Base-by-base conservation (phyloP, 2,113 vertebrate species). In the Myotis yumanensis region DNA sequence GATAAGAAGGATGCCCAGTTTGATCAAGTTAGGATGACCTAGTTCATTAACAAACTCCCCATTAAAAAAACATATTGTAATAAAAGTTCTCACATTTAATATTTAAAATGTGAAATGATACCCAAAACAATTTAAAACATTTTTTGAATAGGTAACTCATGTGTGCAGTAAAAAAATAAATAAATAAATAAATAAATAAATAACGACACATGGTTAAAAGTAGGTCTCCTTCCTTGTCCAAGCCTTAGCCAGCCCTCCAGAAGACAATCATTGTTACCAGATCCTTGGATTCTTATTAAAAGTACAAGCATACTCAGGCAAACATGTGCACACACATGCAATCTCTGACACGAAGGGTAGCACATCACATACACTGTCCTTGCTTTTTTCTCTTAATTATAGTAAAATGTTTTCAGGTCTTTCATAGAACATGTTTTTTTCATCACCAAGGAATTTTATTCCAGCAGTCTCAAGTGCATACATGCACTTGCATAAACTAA, bases 21-120 rank as follows among this genome's bases (percentile, higher is more conserved):
- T 89, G 57, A 86, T 68, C 14, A 92, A 79, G 57, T 79, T 16
- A 80, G 54, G 79, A 89, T 69, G 51, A 54, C 7, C 35, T 57
- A 87, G 12, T 51, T 96, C 35, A 79, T 76, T 83, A 95, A 72
- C 30, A 59, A 93, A 91, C 37, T 64, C 28, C 5, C 52, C 17
- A 94, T 80, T 83, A 88, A 77, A 69, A 77, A 77, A 40, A 95
- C 71, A 68, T 82, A 28, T 11, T 16, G 25, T 43, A 89, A 83
- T 84, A 5, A 59, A 94, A 86, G 25, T 52, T 86, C 43, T 62
- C 72, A 96, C n/a, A 81, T 80, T 64, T 72, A 89, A 35, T 76
- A 87, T 62, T 93, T 84, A 83, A 69, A 84, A 91, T 17, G 35
- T 52, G 10, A 54, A 76, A 62, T 71, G 22, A 68, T 82, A 10